Conservation (phyloP, 2,888 invertebrate species). For the Drosophila sordidapex region DNA sequence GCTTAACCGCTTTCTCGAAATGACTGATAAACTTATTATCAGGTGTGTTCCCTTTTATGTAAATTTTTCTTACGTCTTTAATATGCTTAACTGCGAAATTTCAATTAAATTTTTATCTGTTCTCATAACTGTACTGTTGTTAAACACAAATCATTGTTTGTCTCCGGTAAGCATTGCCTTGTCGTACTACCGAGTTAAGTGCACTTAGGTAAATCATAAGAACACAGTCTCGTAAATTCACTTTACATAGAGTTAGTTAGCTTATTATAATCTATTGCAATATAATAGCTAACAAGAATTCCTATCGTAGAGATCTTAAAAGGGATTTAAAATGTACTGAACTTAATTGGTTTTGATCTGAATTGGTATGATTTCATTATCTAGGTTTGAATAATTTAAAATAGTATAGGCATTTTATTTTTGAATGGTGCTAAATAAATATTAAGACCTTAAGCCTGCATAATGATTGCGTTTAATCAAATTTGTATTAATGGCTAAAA, state of each 20-base stretch:
- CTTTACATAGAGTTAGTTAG: background rate
- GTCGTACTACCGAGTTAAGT: conserved; percentile 18
- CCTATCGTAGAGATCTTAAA: background rate
- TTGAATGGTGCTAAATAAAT: too few relatives aligned
- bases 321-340: background rate
- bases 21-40: conserved; percentile 41
- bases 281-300: background rate
- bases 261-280: background rate
- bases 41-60: conserved; percentile 54
- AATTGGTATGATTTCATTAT: background rate
- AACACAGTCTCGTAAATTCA: conserved; percentile 5
- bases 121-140: conserved; percentile 17
- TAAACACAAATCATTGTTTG: conserved; percentile 53
- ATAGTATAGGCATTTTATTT: background rate
- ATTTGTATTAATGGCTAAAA: background rate
- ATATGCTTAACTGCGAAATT: conserved; percentile 36
- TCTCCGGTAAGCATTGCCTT: conserved; percentile 38
- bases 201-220: background rate
- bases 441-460: too few relatives aligned
- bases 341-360: background rate
- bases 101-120: conserved; percentile 30
- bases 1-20: conserved; percentile 3
- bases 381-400: background rate
- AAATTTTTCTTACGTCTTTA: conserved; percentile 13
- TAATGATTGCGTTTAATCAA: too few relatives aligned